Base-by-base conservation (phyloP, 1,140 invertebrate species). In the Pectinophora gossypiella region DNA sequence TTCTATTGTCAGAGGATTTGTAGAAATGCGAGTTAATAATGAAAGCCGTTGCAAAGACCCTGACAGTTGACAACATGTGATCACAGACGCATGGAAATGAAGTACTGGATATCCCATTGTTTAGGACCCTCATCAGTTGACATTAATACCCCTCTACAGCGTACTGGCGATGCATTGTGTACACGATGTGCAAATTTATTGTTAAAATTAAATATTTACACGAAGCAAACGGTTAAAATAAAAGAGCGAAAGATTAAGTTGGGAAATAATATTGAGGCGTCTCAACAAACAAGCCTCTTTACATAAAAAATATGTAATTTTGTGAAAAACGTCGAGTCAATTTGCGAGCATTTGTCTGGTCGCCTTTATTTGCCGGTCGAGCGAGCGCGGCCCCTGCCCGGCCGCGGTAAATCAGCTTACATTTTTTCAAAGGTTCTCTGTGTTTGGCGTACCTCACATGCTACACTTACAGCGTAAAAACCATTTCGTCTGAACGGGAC, bases 291-390 rank as follows among this genome's bases (percentile, higher is more conserved):
- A 65, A 21, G 51, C 51, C 46, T 59, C 45, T 63, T 73, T 70
- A 68, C 57, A 61, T 66, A 72, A 73, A 74, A 77, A 76, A 75
- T 79, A 77, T 79, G 65, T 72, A 68, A 76, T 82, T 74, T 72
- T 69, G 73, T 80, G 71, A 76, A 82, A 81, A 83, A 78, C 70
- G 72, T 82, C 64, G 68, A 85, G 77, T 83, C 82, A 82, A 85
- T 84, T 84, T 82, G 74, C 67, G 70, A 80, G 70, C 77, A 83
- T 86, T 86, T 84, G 78, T 83, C 76, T 83, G 77, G 72, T 77
- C 68, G 80, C 74, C 74, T 85, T 83, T 84, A 81, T 82, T 85
- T 85, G 72, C 70, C 77, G 77, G 75, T 59, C 70, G 73, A 76
- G 68, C 61, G 76, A 59, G 51, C 72, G 68, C 68, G 76, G 64